These are phyloP conservation scores for Platysteira castanea DNA, from an alignment of 2,113 vertebrate genomes.

Conservation along the genomic window DNA sequence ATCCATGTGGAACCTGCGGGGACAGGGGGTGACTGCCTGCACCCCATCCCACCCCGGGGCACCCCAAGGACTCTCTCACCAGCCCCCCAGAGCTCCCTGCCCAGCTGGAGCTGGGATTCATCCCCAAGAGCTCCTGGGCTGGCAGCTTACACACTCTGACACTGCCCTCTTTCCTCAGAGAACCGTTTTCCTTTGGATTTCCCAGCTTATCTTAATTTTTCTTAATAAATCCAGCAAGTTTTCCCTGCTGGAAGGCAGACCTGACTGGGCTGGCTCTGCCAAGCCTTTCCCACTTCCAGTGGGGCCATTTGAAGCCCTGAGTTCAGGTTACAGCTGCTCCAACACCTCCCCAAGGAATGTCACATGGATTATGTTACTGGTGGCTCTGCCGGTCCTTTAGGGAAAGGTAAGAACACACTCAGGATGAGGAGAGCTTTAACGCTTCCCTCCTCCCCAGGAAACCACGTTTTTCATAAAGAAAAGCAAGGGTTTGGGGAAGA, in stretches of 20 bases:
- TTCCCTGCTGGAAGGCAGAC: neutral
- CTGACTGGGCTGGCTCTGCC: neutral
- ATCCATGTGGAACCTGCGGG: conserved; percentile 94
- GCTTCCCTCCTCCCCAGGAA: neutral
- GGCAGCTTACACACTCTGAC: neutral
- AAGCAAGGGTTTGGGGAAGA: neutral
- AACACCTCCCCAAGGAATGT: conserved; percentile 45
- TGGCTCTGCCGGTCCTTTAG: conserved; percentile 4
- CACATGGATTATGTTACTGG: conserved; percentile 36
- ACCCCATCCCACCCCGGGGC: neutral
- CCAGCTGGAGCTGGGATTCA: neutral
- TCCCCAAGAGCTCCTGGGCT: neutral
- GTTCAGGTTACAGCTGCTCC: conserved; percentile 49
- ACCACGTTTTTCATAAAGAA: neutral
- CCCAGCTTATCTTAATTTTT: neutral
- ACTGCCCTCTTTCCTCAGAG: neutral
- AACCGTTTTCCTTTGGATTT: neutral
- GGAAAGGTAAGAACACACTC: conserved; percentile 3
- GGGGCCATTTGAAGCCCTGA: neutral
- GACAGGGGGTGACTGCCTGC: neutral
- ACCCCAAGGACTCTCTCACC: neutral
- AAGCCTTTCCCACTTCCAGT: neutral
- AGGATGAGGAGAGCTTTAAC: neutral
- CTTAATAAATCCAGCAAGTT: neutral
- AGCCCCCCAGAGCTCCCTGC: neutral